phyloP scores from a whole-genome alignment of 2,888 invertebrate genomes.

The Muschampia plurimacula region DNA sequence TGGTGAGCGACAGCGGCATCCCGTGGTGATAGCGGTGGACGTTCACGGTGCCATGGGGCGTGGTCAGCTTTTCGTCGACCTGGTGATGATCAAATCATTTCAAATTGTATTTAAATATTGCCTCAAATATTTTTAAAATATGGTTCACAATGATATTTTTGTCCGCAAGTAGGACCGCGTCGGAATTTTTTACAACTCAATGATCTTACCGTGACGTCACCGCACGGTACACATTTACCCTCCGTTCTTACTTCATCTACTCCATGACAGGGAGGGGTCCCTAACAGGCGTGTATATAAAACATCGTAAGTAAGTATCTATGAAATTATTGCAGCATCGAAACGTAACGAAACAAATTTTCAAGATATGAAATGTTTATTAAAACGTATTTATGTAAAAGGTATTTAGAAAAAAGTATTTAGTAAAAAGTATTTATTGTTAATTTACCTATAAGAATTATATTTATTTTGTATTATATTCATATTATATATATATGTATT shows the following conservation, averaged over 20 bases:
- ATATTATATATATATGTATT: no score
- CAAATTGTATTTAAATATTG: not conserved
- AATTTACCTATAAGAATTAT: no score
- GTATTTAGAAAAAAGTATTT: no score
- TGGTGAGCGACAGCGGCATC: slow-evolving; percentile 70
- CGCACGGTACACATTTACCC: no score
- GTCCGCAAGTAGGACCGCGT: no score
- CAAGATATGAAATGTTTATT: slow-evolving; percentile 7
- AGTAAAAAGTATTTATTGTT: no score
- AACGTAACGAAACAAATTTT: not conserved
- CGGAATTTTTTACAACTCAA: no score
- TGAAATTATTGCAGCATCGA: not conserved
- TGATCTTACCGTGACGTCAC: no score
- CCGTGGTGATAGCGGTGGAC: slow-evolving; percentile 75
- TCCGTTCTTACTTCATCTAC: no score
- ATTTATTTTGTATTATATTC: no score
- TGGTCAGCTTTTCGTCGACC: slow-evolving; percentile 77
- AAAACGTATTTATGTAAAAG: no score
- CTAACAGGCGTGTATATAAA: not conserved
- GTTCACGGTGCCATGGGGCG: slow-evolving; percentile 72
- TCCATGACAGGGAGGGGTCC: no score
- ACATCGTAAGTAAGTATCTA: not conserved
- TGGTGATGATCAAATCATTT: slow-evolving; percentile 46
- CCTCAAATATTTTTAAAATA: not conserved
- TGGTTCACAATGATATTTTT: not conserved